Conservation (phyloP, 2,888 invertebrate species). For the Drosophila incognita region DNA sequence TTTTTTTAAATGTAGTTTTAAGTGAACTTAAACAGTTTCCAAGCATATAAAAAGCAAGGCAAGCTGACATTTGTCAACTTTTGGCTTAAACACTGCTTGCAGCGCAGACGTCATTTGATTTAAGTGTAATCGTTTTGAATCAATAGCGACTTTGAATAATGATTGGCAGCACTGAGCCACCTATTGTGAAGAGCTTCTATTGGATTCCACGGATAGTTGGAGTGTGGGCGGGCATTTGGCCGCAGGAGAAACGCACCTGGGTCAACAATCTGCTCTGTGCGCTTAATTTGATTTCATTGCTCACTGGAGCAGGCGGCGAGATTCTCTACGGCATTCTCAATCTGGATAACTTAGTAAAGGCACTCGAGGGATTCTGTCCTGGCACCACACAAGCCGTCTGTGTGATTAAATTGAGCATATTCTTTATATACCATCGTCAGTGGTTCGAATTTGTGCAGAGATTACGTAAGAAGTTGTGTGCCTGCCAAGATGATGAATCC, state of each 20-base stretch:
- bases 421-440: constrained; percentile 69
- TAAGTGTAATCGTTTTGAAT: constrained; percentile 2
- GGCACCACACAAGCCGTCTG: constrained; percentile 79
- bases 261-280: constrained; percentile 57
- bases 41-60: constrained; percentile 54
- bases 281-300: constrained; percentile 69
- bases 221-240: constrained; percentile 82
- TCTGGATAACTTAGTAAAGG: constrained; percentile 69
- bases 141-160: constrained; percentile 21
- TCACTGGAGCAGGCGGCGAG: constrained; percentile 77
- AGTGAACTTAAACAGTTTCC: neutral
- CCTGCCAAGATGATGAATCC: constrained; percentile 33
- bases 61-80: constrained; percentile 6
- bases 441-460: constrained; percentile 66
- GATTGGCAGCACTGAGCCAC: constrained; percentile 29
- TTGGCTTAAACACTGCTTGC: constrained; percentile 37
- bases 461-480: constrained; percentile 64
- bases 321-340: constrained; percentile 74
- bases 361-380: constrained; percentile 83
- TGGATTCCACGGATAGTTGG: constrained; percentile 74
- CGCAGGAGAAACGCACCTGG: constrained; percentile 56
- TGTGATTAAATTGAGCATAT: constrained; percentile 78
- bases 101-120: constrained; percentile 24
- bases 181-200: constrained; percentile 73
- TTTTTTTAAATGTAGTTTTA: neutral